Evolutionary conservation across 2,797 vertebrate species (phyloP).

Genomic region (Rhinatrema bivittatum): DNA sequence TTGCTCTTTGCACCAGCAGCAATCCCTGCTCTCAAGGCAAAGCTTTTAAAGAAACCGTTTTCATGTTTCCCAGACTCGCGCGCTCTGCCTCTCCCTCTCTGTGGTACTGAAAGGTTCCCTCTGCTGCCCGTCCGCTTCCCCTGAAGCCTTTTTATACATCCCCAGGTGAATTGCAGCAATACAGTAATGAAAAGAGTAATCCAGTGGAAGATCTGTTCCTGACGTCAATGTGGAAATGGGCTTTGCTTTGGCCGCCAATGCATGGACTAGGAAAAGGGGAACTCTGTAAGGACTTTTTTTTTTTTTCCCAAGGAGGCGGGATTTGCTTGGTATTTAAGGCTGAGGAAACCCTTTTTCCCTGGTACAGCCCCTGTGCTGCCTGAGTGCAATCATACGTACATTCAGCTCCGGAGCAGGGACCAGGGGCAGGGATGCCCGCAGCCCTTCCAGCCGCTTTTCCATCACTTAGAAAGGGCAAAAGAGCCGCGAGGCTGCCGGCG

Average conservation of each 20-base stretch:
- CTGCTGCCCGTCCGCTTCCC: conserved; percentile 56
- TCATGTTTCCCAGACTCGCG: conserved; percentile 39
- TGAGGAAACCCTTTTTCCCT: too few relatives aligned
- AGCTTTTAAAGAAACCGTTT: conserved; percentile 26
- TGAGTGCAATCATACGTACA: too few relatives aligned
- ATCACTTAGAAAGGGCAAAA: too few relatives aligned
- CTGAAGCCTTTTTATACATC: conserved; percentile 74
- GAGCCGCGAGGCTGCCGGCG: too few relatives aligned
- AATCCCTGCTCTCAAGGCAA: conserved; percentile 46
- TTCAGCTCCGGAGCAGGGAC: too few relatives aligned
- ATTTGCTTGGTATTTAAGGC: conserved; percentile 12
- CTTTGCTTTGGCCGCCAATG: conserved; percentile 73
- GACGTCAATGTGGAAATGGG: conserved; percentile 78
- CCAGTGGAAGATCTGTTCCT: conserved; percentile 69
- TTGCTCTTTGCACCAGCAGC: too few relatives aligned
- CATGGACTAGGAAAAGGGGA: conserved; percentile 72
- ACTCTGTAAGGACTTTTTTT: conserved; percentile 56
- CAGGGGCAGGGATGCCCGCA: too few relatives aligned
- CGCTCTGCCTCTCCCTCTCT: conserved; percentile 50
- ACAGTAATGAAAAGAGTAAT: conserved; percentile 78
- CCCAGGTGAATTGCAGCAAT: conserved; percentile 78
- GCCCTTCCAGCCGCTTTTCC: too few relatives aligned
- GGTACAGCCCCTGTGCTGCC: too few relatives aligned
- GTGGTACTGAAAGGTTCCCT: conserved; percentile 60
- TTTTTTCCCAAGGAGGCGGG: conserved; percentile 25